Conservation (phyloP, 1,140 invertebrate species). For the Ceratina australensis region DNA sequence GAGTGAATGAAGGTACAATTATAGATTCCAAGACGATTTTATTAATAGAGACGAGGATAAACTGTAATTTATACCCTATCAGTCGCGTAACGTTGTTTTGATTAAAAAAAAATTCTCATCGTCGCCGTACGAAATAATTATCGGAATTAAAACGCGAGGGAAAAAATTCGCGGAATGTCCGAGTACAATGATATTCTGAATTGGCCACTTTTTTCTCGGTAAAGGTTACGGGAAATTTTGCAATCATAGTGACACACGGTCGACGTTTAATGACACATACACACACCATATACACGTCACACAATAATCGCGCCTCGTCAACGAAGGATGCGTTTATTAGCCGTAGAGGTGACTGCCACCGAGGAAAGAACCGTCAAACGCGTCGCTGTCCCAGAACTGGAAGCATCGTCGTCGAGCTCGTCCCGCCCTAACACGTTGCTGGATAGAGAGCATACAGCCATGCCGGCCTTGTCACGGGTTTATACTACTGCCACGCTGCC, state of each 20-base stretch:
- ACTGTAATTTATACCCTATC: too few species aligned
- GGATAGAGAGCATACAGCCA: slow-evolving; percentile 41
- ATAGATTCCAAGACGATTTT: slow-evolving; percentile 1
- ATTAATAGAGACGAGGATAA: background rate
- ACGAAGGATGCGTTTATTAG: slow-evolving; percentile 50
- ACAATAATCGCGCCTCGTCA: slow-evolving; percentile 27
- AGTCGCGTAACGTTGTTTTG: too few species aligned
- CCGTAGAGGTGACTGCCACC: slow-evolving; percentile 54
- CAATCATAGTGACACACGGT: slow-evolving; percentile 20
- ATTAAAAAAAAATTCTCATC: too few species aligned
- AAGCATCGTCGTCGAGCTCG: slow-evolving; percentile 44
- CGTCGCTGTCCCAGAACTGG: slow-evolving; percentile 41
- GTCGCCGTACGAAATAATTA: too few species aligned
- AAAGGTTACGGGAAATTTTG: slow-evolving; percentile 34
- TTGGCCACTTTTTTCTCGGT: background rate
- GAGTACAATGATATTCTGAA: background rate
- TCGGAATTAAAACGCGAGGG: too few species aligned
- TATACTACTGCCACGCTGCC: slow-evolving; percentile 63
- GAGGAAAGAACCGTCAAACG: slow-evolving; percentile 60
- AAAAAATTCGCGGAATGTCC: too few species aligned
- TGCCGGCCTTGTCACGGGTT: slow-evolving; percentile 64
- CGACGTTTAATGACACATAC: slow-evolving; percentile 36
- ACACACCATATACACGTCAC: slow-evolving; percentile 34
- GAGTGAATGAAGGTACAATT: too few species aligned
- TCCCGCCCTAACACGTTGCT: slow-evolving; percentile 21